Base-by-base conservation (phyloP, 2,888 invertebrate species). In the Sympetrum striolatum region DNA sequence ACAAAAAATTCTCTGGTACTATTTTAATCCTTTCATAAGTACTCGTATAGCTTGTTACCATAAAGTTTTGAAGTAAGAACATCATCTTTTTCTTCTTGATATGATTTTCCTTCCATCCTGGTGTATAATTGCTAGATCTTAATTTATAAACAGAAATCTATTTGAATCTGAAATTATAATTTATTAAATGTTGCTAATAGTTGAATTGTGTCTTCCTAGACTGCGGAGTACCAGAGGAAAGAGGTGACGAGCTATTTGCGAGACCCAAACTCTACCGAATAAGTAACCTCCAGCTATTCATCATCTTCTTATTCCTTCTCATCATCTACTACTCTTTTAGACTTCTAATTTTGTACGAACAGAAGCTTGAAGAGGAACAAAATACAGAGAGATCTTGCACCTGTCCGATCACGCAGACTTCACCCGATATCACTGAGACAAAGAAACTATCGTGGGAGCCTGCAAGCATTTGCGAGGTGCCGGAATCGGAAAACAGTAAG, bases 401-500 rank as follows among this genome's bases (percentile, higher is more conserved):
- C 18, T 82, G 81, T 82, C 53, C 81, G 53, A 82, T 53, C 31
- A 35, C 18, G 81, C 31, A 82, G 35, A 86, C 35, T 12, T 4
- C 37, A 60, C 25, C 31, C 8, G 86, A 86, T 60, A 39, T 60
- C 60, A 86, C 37, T 37, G 14, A 14, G 60, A 60, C 37, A 60
- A 37, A 31, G 81, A 82, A 73, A 73, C 58, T 86, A 22, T 53
- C 37, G 37, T 86, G 60, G 73, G 25, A 31, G 31, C 12, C 25
- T 73, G 12, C 73, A 25, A 2, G 12, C 31, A 73, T 31, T 73
- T 31, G 73, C 39, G 14, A 35, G 18, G 86, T 37, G 37, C 35
- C 86, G 60, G 60, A 86, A 60, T 35, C 86, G 86, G 58, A 58
- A 31, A 86, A 86, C 86, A 86, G 86, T 86, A 86, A 86, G 86